Evolutionary conservation across 2,797 vertebrate genomes (phyloP).

Genomic region (Hypotaenidia okinawae): DNA sequence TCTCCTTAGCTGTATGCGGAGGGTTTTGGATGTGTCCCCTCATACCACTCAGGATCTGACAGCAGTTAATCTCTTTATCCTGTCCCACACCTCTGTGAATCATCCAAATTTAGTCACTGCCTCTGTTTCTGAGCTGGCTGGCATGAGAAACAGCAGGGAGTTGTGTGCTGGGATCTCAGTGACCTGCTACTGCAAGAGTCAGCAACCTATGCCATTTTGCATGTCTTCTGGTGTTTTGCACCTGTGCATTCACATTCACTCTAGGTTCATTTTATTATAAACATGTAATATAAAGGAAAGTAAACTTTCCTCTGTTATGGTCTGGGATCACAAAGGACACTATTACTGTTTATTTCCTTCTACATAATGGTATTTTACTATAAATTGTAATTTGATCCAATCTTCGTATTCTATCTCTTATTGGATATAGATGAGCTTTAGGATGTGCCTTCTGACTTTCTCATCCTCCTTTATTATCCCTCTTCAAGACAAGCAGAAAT

Average conservation of each 20-base stretch:
- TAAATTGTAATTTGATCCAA: background rate
- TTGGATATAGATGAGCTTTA: background rate
- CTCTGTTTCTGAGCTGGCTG: background rate
- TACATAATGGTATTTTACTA: background rate
- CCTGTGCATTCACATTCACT: background rate
- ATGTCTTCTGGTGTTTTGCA: background rate
- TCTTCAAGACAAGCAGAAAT: background rate
- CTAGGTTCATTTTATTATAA: background rate
- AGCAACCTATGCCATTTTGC: background rate
- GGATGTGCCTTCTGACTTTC: background rate
- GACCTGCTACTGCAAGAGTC: background rate
- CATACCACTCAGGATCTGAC: background rate
- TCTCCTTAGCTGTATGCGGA: background rate
- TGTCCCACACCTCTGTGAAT: background rate
- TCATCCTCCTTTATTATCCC: background rate
- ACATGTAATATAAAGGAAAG: background rate
- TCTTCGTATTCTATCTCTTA: background rate
- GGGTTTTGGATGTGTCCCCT: background rate
- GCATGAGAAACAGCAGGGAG: background rate
- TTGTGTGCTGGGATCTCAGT: background rate
- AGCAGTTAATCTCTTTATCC: background rate
- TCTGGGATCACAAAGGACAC: background rate
- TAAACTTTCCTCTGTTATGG: background rate
- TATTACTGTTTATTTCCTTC: background rate
- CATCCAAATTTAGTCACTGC: background rate